Percentiles rank a stretch among this genome's conserved stretches.
Evolutionary conservation across 2,888 invertebrate species (phyloP).

Genomic region (Oscheius sp.): DNA sequence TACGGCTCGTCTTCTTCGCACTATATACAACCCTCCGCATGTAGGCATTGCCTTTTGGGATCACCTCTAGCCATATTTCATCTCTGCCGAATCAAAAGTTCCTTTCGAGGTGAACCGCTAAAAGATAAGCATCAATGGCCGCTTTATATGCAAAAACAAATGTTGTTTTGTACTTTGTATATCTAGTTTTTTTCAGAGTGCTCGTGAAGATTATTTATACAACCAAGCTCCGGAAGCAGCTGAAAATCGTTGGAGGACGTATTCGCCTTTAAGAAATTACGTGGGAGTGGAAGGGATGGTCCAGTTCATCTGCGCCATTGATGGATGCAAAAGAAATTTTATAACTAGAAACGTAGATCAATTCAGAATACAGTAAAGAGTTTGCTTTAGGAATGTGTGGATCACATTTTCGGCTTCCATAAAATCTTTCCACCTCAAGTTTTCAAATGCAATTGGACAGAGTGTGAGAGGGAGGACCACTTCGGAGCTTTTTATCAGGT

Average conservation of each 20-base stretch:
- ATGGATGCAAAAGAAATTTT: slow-evolving; percentile 2
- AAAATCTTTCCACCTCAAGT: not conserved
- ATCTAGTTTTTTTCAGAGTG: not conserved
- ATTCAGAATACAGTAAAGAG: not conserved
- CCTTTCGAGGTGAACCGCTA: not conserved
- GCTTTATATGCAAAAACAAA: no score
- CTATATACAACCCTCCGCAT: no score
- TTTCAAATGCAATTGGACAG: slow-evolving; percentile 12
- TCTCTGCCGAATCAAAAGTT: no score
- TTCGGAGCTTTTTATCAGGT: slow-evolving; percentile 19
- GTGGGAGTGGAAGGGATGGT: slow-evolving; percentile 12
- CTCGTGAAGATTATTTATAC: slow-evolving; percentile 9
- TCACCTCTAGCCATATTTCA: slow-evolving; percentile 1
- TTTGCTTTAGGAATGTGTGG: not conserved
- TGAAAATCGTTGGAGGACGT: slow-evolving; percentile 3
- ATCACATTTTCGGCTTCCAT: slow-evolving; percentile 10
- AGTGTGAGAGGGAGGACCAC: slow-evolving; percentile 13
- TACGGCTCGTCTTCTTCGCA: no score
- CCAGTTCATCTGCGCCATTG: slow-evolving; percentile 17
- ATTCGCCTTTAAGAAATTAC: slow-evolving; percentile 3
- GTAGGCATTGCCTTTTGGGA: no score
- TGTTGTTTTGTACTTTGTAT: no score
- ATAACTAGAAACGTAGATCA: not conserved
- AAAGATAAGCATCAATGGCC: slow-evolving; percentile 5
- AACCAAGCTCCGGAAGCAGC: slow-evolving; percentile 3